Percentiles rank a stretch among this genome's conserved stretches.
Evolutionary conservation across 2,888 invertebrate species (phyloP).

Genomic region (Xylota sylvarum): DNA sequence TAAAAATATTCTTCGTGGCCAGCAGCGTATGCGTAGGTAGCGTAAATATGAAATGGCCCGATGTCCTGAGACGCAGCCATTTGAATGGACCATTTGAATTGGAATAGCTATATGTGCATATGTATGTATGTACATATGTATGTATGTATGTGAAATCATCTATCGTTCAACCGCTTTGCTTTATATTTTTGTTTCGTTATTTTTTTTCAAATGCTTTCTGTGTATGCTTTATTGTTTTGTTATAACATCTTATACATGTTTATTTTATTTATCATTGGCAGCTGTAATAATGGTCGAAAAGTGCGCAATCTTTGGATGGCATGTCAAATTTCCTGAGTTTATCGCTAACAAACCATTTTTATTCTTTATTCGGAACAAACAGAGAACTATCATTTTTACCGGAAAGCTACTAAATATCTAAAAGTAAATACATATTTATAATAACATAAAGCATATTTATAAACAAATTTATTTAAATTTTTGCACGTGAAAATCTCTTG

Average conservation of each 20-base stretch:
- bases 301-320: neutral
- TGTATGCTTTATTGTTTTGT: neutral
- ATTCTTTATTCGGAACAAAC: constrained; percentile 16
- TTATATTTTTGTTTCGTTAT: neutral
- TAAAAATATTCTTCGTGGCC: no score
- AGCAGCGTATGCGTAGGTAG: no score
- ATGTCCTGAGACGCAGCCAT: no score
- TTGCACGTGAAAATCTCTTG: no score
- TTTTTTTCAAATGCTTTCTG: neutral
- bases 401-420: neutral
- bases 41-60: no score
- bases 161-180: no score
- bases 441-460: neutral
- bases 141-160: no score
- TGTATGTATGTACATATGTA: no score
- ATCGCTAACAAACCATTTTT: constrained; percentile 33
- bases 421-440: neutral
- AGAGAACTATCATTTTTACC: neutral
- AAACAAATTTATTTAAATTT: no score
- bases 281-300: neutral
- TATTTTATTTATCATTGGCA: neutral
- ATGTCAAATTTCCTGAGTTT: neutral
- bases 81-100: no score
- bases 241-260: neutral
- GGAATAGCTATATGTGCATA: no score